Conservation (phyloP, 2,797 vertebrate species). For the Heteromormyrus szaboi region DNA sequence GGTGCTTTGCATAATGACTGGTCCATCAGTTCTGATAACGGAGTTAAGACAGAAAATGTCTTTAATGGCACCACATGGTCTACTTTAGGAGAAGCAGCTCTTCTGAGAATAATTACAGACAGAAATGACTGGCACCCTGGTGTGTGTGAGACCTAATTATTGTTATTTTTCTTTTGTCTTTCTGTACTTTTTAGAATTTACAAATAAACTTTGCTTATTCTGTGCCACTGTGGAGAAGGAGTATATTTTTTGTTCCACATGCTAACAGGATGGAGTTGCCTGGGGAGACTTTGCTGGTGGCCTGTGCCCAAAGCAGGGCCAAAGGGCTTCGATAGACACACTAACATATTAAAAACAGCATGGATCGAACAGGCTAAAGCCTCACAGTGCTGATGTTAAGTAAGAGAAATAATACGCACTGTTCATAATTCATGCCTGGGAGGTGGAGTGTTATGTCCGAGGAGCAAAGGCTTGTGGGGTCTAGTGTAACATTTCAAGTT, state of each 20-base stretch:
- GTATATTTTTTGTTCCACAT: not conserved
- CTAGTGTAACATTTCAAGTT: not conserved
- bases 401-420: not conserved
- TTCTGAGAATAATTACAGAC: slow-evolving; percentile 13
- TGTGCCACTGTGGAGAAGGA: not conserved
- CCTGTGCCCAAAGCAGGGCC: not conserved
- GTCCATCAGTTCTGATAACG: not conserved
- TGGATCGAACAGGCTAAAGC: not conserved
- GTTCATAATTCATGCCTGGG: not conserved
- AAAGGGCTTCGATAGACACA: not conserved
- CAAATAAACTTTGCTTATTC: not conserved
- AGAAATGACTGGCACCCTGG: slow-evolving; percentile 10
- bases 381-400: not conserved
- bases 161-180: not conserved
- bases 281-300: not conserved
- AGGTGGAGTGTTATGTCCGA: not conserved
- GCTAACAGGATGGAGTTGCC: not conserved
- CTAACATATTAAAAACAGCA: not conserved
- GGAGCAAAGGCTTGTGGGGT: not conserved
- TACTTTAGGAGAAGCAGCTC: not conserved
- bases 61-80: not conserved
- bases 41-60: not conserved
- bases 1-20: not conserved
- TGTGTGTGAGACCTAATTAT: not conserved
- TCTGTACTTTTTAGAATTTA: not conserved